Conservation (phyloP, 2,797 vertebrate species). For the Ispidina lecontei region DNA sequence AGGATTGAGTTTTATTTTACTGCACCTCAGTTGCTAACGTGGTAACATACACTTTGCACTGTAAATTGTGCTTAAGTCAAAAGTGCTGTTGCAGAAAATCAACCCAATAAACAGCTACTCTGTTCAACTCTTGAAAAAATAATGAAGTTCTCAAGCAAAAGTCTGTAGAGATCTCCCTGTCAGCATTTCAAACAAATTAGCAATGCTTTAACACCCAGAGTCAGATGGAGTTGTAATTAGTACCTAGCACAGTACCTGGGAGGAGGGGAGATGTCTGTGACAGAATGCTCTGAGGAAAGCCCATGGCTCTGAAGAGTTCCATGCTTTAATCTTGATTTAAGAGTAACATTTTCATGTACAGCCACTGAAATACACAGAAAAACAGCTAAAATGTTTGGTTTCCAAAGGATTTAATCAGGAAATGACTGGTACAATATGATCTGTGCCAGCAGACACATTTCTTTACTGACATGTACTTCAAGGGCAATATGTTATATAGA, state of each 20-base stretch:
- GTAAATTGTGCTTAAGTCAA: not conserved
- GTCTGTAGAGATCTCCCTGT: not conserved
- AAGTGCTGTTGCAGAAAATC: not conserved
- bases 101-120: not conserved
- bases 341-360: too few relatives aligned
- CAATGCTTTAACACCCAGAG: not conserved
- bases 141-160: not conserved
- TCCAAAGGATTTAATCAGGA: not conserved
- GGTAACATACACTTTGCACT: not conserved
- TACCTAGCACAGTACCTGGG: not conserved
- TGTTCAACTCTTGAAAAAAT: not conserved
- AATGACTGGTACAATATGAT: not conserved
- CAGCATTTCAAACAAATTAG: not conserved
- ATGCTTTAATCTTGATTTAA: not conserved
- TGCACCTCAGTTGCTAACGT: not conserved
- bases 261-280: not conserved
- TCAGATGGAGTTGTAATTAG: not conserved
- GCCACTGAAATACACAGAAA: not conserved
- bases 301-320: not conserved
- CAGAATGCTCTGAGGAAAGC: not conserved
- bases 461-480: too few relatives aligned
- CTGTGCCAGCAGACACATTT: not conserved
- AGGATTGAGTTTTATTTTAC: not conserved
- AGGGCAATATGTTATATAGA: not conserved
- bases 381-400: accelerated